These are phyloP conservation scores for Austrofundulus limnaeus DNA, from an alignment of 2,113 vertebrate species.

Conservation along the genomic window DNA sequence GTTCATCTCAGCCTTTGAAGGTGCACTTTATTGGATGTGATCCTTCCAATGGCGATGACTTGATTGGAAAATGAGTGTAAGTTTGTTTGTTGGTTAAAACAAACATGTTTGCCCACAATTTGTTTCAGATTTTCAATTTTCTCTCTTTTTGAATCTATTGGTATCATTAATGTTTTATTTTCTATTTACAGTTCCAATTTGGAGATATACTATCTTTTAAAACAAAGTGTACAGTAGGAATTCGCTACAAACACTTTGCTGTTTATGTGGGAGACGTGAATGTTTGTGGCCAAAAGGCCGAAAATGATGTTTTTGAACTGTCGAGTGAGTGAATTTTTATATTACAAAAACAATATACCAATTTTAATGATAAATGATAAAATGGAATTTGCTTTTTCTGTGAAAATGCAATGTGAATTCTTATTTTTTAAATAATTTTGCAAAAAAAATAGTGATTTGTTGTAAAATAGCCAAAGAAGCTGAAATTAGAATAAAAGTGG, in stretches of 20 bases:
- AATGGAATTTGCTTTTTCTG: too few relatives aligned
- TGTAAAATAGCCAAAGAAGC: too few relatives aligned
- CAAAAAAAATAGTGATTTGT: too few relatives aligned
- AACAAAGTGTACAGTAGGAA: neutral
- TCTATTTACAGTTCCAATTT: neutral
- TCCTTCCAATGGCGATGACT: slow-evolving; percentile 4
- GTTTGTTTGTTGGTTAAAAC: neutral
- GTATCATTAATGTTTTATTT: neutral
- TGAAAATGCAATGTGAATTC: too few relatives aligned
- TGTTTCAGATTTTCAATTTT: neutral
- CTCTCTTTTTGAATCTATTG: neutral
- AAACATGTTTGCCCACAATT: neutral
- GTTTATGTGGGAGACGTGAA: slow-evolving; percentile 6
- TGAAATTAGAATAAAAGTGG: too few relatives aligned
- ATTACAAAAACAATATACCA: neutral
- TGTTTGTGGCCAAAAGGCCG: neutral
- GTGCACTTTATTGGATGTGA: neutral
- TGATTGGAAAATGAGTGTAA: slow-evolving; percentile 3
- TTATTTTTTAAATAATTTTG: too few relatives aligned
- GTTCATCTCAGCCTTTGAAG: neutral
- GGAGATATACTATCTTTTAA: slow-evolving; percentile 18
- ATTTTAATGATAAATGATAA: too few relatives aligned
- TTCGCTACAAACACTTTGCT: slow-evolving; percentile 3
- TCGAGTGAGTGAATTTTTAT: neutral
- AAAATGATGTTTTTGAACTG: neutral